Evolutionary conservation across 92 coral and sea anemone species (phyloP), one percentile per base, ranked within the genome.

Genomic region (Pocillopora grandis): DNA sequence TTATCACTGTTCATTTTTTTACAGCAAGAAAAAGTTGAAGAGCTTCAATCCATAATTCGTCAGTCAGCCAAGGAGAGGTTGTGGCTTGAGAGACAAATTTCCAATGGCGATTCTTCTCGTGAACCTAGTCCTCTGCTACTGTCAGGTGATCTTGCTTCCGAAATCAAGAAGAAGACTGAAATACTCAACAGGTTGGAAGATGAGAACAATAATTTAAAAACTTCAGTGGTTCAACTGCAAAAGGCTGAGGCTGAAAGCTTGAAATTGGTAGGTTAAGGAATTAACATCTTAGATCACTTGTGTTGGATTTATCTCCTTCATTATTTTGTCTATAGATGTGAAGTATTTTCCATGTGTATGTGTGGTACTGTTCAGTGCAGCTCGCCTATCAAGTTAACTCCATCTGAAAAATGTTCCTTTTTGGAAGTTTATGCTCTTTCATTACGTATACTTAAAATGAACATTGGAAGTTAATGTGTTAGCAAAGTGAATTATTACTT

Each of bases 41-140:
- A 96, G 60, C 95, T 96, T 27, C 96, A 92, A 60, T 77, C 91
- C 23, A 89, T 96, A 23, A 87, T 96, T 56, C 79, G 91, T 27
- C 95, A 94, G 67, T 90, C 95, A 61, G 96, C 98, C 62, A 91
- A 93, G 75, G 99, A 96, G 42, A 89, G 95, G 70, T 82, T 96
- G 20, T 79, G 91, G 80, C 77, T 96, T n/a, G 98, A 96, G 82
- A 96, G 91, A 81, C 95, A 94, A 72, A 84, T 92, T 27, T 92
- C 95, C 23, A 87, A 80, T 57, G 86, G 79, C 2, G 91, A 81
- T 68, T 68, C 80, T 3, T 84, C 95, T 49, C 77, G 92, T 36
- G 42, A 86, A 59, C 80, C 95, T 31, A 93, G 89, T 60, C 94
- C 97, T 20, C 52, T 52, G 6, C 42, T 81, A 70, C 66, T 68